Base-by-base conservation (phyloP, 2,797 vertebrate genomes). In the Pseudopleuronectes americanus region DNA sequence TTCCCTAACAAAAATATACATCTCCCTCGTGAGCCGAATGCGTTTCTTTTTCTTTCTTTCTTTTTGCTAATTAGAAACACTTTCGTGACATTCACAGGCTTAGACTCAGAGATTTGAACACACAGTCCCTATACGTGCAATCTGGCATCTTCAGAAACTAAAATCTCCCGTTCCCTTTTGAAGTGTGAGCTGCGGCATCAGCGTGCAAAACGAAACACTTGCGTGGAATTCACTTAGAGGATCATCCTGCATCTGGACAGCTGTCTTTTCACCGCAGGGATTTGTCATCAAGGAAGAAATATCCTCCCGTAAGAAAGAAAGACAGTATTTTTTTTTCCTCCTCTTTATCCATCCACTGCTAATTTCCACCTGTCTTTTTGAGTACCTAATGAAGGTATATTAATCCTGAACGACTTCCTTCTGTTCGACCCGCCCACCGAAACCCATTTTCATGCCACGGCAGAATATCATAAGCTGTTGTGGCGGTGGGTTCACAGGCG, bases 221-320 rank as follows among this genome's bases (percentile, higher is more conserved):
- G 16, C 4, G 23, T 77, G 79, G 61, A 82, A 79, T 85, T 89
- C 68, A 87, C 81, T 83, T 68, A 68, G 70, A 83, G 79, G 85
- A 86, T 87, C 82, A 86, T 83, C 79, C 78, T 24, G 75, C 88
- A 63, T 87, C 87, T 88, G 81, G 81, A 89, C 87, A 87, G 83
- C 81, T 87, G 88, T 86, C 87, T 90, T 85, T 90, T 90, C 79
- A 86, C 71, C 69, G 57, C 57, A 57, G 80, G 88, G 90, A 91
- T 90, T 87, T 87, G 86, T 87, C 85, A 83, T 83, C 72, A 84
- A 83, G 74, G 74, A 84, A 81, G n/a, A 26, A 74, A 84, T 77
- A 72, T 77, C 76, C 76, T 63, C 58, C 53, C 45, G 62, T 77
- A 76, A 73, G 74, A 77, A 79, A 71, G 61, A 57, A 56, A 61